Conservation (phyloP, 2,888 invertebrate species). For the Dendrolimus houi region DNA sequence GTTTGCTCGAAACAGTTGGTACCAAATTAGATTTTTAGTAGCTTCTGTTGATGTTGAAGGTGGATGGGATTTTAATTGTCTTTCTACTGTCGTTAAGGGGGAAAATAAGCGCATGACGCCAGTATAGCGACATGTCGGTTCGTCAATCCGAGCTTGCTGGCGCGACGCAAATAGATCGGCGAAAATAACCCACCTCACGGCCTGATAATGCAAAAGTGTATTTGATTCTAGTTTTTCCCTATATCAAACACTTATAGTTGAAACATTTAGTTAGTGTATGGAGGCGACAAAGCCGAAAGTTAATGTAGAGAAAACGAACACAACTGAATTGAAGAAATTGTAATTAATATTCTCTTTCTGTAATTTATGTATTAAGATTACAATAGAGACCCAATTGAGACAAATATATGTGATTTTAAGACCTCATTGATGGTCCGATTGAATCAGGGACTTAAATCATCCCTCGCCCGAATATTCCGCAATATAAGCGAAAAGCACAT, state of each 20-base stretch:
- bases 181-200: slow-evolving; percentile 67
- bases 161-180: slow-evolving; percentile 63
- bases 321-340: not conserved
- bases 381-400: not conserved
- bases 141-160: slow-evolving; percentile 74
- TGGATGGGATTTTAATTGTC: slow-evolving; percentile 25
- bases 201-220: slow-evolving; percentile 69
- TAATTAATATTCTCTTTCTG: not conserved
- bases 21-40: slow-evolving; percentile 6
- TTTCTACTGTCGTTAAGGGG: slow-evolving; percentile 37
- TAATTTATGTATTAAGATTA: no score
- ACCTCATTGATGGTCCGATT: slow-evolving; percentile 32
- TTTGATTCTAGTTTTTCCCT: slow-evolving; percentile 61
- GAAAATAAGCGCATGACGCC: slow-evolving; percentile 46
- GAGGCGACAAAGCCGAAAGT: slow-evolving; percentile 7
- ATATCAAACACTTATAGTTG: slow-evolving; percentile 29
- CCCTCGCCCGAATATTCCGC: slow-evolving; percentile 15
- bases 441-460: slow-evolving; percentile 6
- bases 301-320: slow-evolving; percentile 1
- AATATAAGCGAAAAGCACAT: slow-evolving; percentile 47
- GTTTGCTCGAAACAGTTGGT: slow-evolving; percentile 2
- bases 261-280: slow-evolving; percentile 5
- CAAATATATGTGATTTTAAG: slow-evolving; percentile 9
- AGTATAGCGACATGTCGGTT: slow-evolving; percentile 65
- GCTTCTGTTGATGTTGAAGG: slow-evolving; percentile 8